phyloP scores from a whole-genome alignment of 2,888 invertebrate genomes.

The Diachrysia chrysitis region DNA sequence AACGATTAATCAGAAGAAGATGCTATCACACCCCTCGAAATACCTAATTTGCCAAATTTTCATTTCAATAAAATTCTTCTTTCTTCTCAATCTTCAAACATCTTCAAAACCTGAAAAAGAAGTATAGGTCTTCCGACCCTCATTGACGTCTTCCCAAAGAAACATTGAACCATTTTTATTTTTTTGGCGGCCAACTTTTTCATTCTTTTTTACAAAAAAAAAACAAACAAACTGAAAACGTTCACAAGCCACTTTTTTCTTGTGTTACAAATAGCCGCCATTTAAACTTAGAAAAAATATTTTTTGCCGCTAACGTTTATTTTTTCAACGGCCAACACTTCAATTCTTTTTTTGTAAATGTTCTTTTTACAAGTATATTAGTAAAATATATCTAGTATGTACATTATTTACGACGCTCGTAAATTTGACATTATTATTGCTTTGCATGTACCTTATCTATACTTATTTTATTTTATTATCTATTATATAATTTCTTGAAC shows the following conservation, averaged over 20 bases:
- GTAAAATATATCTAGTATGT: conserved; percentile 54
- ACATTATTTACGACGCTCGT: conserved; percentile 41
- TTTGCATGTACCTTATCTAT: conserved; percentile 22
- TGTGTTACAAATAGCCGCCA: conserved; percentile 84
- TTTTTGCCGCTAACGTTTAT: conserved; percentile 72
- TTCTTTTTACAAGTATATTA: conserved; percentile 54
- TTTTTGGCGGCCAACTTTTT: conserved; percentile 79
- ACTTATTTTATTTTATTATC: background rate
- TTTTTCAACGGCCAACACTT: conserved; percentile 63
- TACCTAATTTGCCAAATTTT: no score
- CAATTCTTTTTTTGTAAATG: conserved; percentile 52
- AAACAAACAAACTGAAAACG: conserved; percentile 65
- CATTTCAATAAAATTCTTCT: no score
- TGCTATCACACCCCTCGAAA: no score
- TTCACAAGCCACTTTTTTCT: conserved; percentile 84
- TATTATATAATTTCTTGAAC: conserved; percentile 3
- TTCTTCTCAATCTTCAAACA: background rate
- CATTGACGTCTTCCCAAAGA: conserved; percentile 56
- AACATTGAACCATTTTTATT: conserved; percentile 72
- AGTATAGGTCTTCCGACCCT: conserved; percentile 26
- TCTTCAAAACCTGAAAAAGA: conserved; percentile 25
- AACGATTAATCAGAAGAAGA: no score
- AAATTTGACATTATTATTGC: conserved; percentile 44
- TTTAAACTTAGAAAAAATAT: conserved; percentile 83
- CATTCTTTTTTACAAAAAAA: conserved; percentile 76